Base-by-base conservation (phyloP, 2,113 vertebrate genomes). In the Motacilla tschutschensis region DNA sequence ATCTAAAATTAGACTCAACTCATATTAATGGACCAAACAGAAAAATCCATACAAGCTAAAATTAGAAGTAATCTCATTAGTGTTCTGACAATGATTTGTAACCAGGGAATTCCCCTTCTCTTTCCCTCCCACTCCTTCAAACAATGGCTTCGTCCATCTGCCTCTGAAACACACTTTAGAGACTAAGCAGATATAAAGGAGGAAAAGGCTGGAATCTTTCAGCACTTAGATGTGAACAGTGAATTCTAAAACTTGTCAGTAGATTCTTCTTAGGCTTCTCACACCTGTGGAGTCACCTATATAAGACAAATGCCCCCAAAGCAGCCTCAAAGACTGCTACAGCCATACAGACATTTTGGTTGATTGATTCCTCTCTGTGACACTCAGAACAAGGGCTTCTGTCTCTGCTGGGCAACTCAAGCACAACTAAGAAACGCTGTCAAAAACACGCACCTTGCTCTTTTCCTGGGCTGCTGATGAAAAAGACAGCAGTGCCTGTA, bases 21-120 rank as follows among this genome's bases (percentile, higher is more conserved):
- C 78, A 83, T 62, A 85, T 79, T 92, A 94, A 89, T 40, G 66
- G 46, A 84, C 63, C 65, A 91, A 94, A 95, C 35, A 91, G 82
- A 90, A 93, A 90, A 92, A 91, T 80, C 47, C 18, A 43, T n/a
- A 21, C 4, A 26, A 83, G 48, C 81, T 91, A 94, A 93, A 93
- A 87, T 91, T 83, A 94, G 84, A 91, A 81, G 21, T 31, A 79
- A 94, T 72, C 74, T 88, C 89, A 85, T 88, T 75, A 85, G 77
- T 33, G 76, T 69, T 57, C 69, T 86, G 82, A 92, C 71, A 91
- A 59, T 62, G 41, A 84, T 38, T 63, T 81, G 80, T 44, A 85
- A 78, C 69, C 36, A 85, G 85, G 85, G 94, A 91, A 90, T 81
- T 89, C 55, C 47, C 76, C 55, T 41, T 87, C 64, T 93, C 74